Conservation (phyloP, 2,113 vertebrate species). For the Carassius auratus region DNA sequence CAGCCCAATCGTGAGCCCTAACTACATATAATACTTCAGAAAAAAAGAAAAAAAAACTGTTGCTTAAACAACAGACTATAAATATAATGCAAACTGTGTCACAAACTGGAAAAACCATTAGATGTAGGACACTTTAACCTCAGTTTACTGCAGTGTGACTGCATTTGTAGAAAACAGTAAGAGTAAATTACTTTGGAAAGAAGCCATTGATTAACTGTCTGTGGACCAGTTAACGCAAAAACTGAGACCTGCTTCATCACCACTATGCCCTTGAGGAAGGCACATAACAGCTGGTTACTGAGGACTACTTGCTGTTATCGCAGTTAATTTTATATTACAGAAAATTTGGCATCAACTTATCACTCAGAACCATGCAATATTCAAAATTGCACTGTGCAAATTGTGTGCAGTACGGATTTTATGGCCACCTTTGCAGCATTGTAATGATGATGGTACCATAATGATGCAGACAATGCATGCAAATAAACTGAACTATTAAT, state of each 20-base stretch:
- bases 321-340: background rate
- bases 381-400: background rate
- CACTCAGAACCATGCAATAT: background rate
- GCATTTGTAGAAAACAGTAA: constrained; percentile 7
- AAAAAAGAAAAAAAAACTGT: background rate
- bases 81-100: constrained; percentile 37
- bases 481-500: background rate
- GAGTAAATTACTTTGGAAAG: background rate
- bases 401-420: background rate
- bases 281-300: background rate
- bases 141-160: background rate
- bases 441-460: background rate
- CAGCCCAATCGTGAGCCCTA: constrained; percentile 93
- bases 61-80: constrained; percentile 60
- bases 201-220: constrained; percentile 21
- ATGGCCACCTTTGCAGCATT: background rate
- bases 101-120: constrained; percentile 11
- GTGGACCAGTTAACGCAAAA: background rate
- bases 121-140: background rate
- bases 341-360: background rate
- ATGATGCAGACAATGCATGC: background rate
- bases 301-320: background rate
- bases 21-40: constrained; percentile 38
- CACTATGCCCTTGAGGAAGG: constrained; percentile 6
- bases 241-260: background rate